phyloP scores from a whole-genome alignment of 2,113 vertebrate genomes.

The Phodopus roborovskii region DNA sequence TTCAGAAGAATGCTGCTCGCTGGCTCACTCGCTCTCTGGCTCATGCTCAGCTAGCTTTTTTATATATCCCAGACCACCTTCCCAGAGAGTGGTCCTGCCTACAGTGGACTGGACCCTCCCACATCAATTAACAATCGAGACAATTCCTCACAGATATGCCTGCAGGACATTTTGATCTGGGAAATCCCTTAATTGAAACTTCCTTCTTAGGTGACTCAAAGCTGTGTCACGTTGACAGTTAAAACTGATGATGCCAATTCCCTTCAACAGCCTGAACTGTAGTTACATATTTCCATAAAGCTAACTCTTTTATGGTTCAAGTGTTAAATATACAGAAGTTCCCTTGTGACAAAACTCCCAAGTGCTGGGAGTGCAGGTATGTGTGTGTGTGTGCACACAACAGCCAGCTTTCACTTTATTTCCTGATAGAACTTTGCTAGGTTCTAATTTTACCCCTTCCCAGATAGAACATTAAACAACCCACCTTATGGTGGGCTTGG shows the following conservation, averaged over 20 bases:
- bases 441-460: background rate
- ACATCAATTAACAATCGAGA: background rate
- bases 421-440: too few species aligned
- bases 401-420: background rate
- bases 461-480: background rate
- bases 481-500: background rate
- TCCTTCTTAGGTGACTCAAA: background rate
- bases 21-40: background rate
- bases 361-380: background rate
- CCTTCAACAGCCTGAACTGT: background rate
- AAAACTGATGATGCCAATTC: background rate
- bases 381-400: background rate
- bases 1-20: background rate
- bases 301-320: constrained; percentile 4
- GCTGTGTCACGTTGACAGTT: background rate
- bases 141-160: too few species aligned
- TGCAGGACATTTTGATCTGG: background rate
- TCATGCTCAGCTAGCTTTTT: background rate
- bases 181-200: background rate
- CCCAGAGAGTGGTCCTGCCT: background rate
- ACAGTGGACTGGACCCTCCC: background rate
- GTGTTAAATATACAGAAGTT: background rate
- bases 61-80: background rate
- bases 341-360: background rate
- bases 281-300: background rate